Percentiles rank a stretch among this genome's conserved stretches.
These are phyloP conservation scores for Syrrhaptes paradoxus DNA, from an alignment of 2,113 vertebrate species.

Conservation along the genomic window DNA sequence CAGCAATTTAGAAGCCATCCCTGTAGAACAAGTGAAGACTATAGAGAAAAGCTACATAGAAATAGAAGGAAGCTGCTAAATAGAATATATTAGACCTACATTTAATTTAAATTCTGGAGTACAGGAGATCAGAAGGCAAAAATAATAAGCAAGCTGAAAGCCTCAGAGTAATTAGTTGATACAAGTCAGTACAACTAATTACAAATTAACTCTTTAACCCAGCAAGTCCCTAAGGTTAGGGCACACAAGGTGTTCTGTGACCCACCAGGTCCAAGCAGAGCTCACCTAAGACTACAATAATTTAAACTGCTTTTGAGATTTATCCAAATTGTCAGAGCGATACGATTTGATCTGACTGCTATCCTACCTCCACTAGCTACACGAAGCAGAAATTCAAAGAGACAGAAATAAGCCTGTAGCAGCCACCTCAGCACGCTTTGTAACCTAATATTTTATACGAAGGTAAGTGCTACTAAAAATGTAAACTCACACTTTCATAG, in stretches of 20 bases:
- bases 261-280: background rate
- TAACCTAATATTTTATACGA: background rate
- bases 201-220: background rate
- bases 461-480: background rate
- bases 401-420: background rate
- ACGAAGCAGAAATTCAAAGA: background rate
- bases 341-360: background rate
- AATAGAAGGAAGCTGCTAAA: background rate
- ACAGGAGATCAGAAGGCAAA: background rate
- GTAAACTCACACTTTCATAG: background rate
- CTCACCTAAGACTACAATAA: background rate
- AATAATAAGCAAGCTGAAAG: background rate
- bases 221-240: background rate
- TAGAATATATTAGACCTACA: background rate
- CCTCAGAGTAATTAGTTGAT: background rate
- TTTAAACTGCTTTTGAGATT: background rate
- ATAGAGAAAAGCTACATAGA: background rate
- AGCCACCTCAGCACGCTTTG: background rate
- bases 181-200: background rate
- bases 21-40: background rate
- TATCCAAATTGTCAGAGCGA: background rate
- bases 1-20: background rate
- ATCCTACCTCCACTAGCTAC: background rate
- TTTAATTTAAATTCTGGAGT: background rate
- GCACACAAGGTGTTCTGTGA: background rate